Base-by-base conservation (phyloP, 2,113 vertebrate genomes). In the Hylia prasina region DNA sequence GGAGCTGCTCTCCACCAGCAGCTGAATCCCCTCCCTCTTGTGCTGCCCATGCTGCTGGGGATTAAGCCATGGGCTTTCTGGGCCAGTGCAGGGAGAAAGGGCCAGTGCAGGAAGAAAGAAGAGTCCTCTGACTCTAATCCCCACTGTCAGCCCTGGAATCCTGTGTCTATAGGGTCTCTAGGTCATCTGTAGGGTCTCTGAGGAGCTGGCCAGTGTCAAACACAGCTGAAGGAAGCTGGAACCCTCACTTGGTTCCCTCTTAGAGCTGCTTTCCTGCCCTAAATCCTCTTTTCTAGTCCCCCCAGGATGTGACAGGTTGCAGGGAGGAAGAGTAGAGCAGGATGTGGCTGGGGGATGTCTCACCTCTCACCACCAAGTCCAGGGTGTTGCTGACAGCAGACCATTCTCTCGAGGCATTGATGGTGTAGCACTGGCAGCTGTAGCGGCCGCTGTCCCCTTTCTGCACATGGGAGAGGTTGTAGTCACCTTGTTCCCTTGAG, bases 371-470 rank as follows among this genome's bases (percentile, higher is more conserved):
- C 22, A 76, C 82, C 66, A 96, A 21, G 42, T 88, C 70, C 89
- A 92, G 48, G 33, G 13, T 14, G 11, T 69, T 15, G 80, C 96
- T 96, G 57, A 42, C 53, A 39, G 57, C 30, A 37, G 89, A 92
- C 82, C 89, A 93, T 31, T 75, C 0, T 1, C 11, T 1, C 0
- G 1, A 28, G 65, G 3, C 1, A 5, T 0, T 4, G 7, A 0
- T 2, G 19, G 8, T 22, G 63, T 28, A 88, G 42, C 93, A 96
- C 71, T 93, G 93, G 79, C 91, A 95, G 75, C 89, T 95, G 89
- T 96, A 96, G 89, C 24, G 48, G 53, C 93, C 93, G 3, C 11
- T 48, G 0, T 82, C 6, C 12, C 37, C 68, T 39, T 51, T 10
- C 40, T 33, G 53, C 61, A 77, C 79, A 0, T 0, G 31, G 76